Conservation (phyloP, 64 coral and sea anemone species). For the Montipora foliosa region DNA sequence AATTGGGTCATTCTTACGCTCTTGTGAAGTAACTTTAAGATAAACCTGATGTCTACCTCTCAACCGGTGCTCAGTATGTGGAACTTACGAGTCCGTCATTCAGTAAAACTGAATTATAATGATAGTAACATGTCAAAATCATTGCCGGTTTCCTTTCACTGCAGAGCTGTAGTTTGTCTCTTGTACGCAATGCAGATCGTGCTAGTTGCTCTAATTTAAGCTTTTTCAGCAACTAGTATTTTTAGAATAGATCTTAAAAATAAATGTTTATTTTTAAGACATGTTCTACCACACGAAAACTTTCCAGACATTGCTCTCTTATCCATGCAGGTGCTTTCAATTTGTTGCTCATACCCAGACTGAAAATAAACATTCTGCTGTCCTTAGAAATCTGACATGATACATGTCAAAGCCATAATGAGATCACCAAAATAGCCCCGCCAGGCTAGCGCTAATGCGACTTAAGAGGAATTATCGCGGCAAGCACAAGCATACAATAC, state of each 20-base stretch:
- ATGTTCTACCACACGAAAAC: neutral
- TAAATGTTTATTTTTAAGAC: neutral
- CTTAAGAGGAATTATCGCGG: neutral
- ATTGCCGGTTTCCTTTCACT: no score
- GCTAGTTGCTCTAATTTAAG: neutral
- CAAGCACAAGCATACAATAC: neutral
- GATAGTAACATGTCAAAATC: neutral
- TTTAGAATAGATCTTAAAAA: neutral
- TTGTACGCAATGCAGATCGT: neutral
- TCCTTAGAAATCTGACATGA: neutral
- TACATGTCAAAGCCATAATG: neutral
- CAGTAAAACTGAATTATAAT: no score
- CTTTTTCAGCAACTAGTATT: neutral
- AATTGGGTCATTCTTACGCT: no score
- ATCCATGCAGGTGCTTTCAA: neutral
- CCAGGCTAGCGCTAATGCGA: neutral
- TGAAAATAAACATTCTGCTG: conserved; percentile 2
- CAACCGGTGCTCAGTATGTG: no score
- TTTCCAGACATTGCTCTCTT: neutral
- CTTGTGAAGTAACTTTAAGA: no score
- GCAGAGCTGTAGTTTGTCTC: neutral
- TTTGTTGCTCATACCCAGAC: neutral
- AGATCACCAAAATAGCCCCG: neutral
- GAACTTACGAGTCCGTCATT: no score
- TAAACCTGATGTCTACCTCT: no score